Evolutionary conservation across 2,888 invertebrate genomes (phyloP), one percentile per base, ranked within the genome.

Genomic region (Parasteatoda lunata): DNA sequence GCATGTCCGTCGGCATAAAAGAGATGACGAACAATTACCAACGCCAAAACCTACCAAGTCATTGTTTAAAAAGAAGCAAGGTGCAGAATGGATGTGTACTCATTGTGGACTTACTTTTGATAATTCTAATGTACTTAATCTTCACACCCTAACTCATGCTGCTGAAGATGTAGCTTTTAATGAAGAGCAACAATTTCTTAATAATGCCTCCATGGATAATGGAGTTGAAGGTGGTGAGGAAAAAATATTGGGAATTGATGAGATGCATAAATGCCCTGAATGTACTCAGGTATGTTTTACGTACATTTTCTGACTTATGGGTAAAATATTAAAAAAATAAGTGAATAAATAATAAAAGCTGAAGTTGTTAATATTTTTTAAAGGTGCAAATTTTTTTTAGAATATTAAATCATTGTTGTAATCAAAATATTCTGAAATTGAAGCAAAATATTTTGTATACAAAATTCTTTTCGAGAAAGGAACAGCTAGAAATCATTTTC

Each of bases 61-160:
- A 0, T 84, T 91, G 89, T 91, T 91, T 89, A 91, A 91, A 84
- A 90, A 90, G 89, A 90, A 90, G 83, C 90, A 90, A 84, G 91
- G 90, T 81, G 78, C 90, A 90, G 89, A 90, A 91, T 88, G 89
- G 92, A 91, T 90, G 91, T 93, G 91, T 91, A 92, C 81, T 89
- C 92, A 89, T 90, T 92, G 92, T 90, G 91, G 91, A 83, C 90
- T 92, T 76, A 91, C 91, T 9, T 92, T 92, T 89, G 91, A 92
- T 89, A 91, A 92, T 85, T 90, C 91, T 48, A 92, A 90, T 71
- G 90, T 94, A 8, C 91, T 94, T 13, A 93, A 93, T 90, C 90
- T 94, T 48, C 94, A 94, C 90, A 92, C 92, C 1, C 90, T 93
- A 45, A 92, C 92, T 5, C 94, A 94, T 89, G 92, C 92, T 45